These are phyloP conservation scores for Leptopilina drosophilae DNA, from an alignment of 2,888 invertebrate species.

Conservation along the genomic window DNA sequence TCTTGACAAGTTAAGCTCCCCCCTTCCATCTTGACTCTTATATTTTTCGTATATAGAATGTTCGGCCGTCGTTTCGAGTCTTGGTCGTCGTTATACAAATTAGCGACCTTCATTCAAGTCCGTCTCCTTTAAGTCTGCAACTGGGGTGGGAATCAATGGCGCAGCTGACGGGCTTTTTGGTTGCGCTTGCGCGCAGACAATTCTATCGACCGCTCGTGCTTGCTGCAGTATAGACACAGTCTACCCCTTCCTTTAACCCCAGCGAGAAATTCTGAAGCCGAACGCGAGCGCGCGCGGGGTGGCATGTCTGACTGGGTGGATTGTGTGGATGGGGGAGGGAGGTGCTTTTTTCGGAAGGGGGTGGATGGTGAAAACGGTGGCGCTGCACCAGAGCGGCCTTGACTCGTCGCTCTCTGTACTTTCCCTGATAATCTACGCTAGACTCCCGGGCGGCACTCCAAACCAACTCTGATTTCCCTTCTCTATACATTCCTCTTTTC, in stretches of 20 bases:
- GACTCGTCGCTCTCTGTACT: constrained; percentile 57
- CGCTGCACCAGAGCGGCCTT: constrained; percentile 52
- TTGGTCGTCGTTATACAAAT: constrained; percentile 56
- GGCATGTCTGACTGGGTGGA: constrained; percentile 46
- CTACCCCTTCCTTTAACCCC: constrained; percentile 69
- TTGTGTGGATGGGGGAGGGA: constrained; percentile 42
- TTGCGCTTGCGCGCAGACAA: constrained; percentile 76
- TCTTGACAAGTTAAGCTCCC: constrained; percentile 12
- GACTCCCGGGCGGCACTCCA: constrained; percentile 66
- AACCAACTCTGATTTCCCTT: constrained; percentile 28
- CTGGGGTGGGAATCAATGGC: constrained; percentile 71
- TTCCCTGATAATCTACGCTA: constrained; percentile 71
- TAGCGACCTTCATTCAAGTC: constrained; percentile 68
- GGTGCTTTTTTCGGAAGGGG: neutral
- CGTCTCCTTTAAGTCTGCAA: constrained; percentile 74
- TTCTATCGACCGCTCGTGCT: constrained; percentile 73
- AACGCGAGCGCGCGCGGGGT: constrained; percentile 46
- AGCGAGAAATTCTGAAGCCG: constrained; percentile 44
- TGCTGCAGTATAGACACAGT: constrained; percentile 72
- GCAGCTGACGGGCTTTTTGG: constrained; percentile 73
- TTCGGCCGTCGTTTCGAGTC: neutral
- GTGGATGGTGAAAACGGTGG: constrained; percentile 48
- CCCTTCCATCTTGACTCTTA: constrained; percentile 9
- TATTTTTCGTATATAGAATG: neutral
- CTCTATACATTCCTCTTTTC: constrained; percentile 36